These are phyloP conservation scores for Berghia stephanieae DNA, from an alignment of 1,140 invertebrate genomes.

Conservation along the genomic window DNA sequence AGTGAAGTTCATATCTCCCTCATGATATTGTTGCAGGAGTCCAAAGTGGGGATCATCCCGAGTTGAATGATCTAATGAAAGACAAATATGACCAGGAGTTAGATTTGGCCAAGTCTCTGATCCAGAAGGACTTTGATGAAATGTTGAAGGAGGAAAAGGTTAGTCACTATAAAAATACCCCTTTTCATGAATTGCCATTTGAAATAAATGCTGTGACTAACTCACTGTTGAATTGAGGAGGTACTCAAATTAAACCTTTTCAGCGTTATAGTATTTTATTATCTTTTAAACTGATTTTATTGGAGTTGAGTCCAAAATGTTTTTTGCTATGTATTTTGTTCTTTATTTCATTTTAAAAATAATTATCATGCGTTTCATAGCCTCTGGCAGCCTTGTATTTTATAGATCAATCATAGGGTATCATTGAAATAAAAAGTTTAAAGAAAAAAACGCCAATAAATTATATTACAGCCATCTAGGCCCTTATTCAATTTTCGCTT, in stretches of 20 bases:
- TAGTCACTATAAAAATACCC: slow-evolving; percentile 4
- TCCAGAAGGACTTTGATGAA: slow-evolving; percentile 61
- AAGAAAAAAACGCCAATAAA: too few species aligned
- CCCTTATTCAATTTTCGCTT: neutral
- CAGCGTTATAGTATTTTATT: too few species aligned
- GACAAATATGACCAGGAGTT: slow-evolving; percentile 57
- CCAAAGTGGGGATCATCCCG: slow-evolving; percentile 46
- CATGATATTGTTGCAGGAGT: slow-evolving; percentile 36
- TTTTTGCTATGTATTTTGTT: too few species aligned
- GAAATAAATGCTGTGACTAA: neutral
- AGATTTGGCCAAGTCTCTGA: slow-evolving; percentile 54
- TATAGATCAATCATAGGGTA: too few species aligned
- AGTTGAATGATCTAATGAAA: slow-evolving; percentile 47
- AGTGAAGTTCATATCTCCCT: neutral
- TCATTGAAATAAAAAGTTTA: too few species aligned
- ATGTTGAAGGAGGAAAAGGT: slow-evolving; percentile 57
- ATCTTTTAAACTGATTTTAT: too few species aligned
- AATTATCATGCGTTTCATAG: too few species aligned
- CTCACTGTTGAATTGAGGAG: too few species aligned
- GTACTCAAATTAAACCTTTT: too few species aligned
- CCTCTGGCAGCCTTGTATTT: too few species aligned
- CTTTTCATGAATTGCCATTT: neutral
- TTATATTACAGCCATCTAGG: neutral
- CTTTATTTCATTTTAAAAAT: too few species aligned
- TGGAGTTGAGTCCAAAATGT: too few species aligned